phyloP scores from a whole-genome alignment of 2,113 vertebrate genomes.

The Heterotilapia buettikoferi region DNA sequence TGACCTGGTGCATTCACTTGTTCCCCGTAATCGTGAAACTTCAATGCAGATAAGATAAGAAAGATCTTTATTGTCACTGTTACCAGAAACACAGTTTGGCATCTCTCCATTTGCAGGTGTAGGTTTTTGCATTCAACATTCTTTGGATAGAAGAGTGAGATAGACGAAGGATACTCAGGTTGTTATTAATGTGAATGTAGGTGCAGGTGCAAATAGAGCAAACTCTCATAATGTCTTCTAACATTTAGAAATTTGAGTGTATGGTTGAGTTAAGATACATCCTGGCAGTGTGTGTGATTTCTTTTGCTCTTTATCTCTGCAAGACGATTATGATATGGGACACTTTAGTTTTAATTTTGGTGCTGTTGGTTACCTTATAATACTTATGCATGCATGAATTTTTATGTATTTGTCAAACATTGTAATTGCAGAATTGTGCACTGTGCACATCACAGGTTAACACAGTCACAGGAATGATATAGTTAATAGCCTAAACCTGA shows the following conservation, averaged over 20 bases:
- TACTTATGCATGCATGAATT: neutral
- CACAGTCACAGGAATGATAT: neutral
- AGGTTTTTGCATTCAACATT: neutral
- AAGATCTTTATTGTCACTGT: neutral
- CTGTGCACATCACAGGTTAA: neutral
- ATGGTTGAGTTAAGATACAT: neutral
- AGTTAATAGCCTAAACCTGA: accelerated
- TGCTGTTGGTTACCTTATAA: neutral
- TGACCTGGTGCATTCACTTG: neutral
- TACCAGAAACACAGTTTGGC: neutral
- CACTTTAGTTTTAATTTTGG: neutral
- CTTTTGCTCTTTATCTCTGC: neutral
- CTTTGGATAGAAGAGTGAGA: neutral
- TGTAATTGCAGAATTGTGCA: neutral
- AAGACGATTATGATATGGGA: neutral
- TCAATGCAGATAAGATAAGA: neutral
- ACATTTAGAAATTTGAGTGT: neutral
- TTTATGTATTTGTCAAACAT: neutral
- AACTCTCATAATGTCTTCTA: neutral
- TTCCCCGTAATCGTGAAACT: neutral
- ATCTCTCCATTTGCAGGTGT: neutral
- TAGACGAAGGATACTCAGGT: neutral
- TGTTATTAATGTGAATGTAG: neutral
- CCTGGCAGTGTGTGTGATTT: neutral
- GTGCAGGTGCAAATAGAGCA: neutral